Conservation (phyloP, 2,113 vertebrate species). For the Pogona vitticeps region DNA sequence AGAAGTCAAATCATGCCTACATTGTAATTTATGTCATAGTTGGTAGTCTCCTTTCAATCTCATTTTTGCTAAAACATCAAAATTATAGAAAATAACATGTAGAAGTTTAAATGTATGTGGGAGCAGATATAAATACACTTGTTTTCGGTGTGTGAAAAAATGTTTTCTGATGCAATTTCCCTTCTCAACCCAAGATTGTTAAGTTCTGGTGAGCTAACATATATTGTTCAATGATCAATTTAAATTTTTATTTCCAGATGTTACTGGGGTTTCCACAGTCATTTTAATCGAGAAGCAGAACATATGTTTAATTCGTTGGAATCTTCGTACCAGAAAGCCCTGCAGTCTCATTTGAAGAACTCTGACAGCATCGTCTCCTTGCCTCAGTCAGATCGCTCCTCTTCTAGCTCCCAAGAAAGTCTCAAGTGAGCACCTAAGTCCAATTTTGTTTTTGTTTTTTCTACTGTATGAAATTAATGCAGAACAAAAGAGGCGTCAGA, state of each 20-base stretch:
- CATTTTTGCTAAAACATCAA: background rate
- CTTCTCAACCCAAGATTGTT: background rate
- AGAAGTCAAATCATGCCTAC: background rate
- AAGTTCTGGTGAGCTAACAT: accelerated
- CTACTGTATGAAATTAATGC: background rate
- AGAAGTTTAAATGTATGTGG: no score
- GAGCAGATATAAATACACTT: background rate
- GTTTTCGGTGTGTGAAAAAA: background rate
- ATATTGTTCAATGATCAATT: background rate
- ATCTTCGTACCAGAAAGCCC: slow-evolving; percentile 95
- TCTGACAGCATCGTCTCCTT: slow-evolving; percentile 95
- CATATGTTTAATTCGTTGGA: slow-evolving; percentile 93
- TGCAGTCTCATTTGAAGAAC: slow-evolving; percentile 94
- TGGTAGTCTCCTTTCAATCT: background rate
- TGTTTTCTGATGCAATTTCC: background rate
- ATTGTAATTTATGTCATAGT: background rate
- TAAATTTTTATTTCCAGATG: slow-evolving; percentile 78
- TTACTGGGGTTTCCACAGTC: slow-evolving; percentile 97
- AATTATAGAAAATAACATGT: background rate
- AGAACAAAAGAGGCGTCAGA: background rate
- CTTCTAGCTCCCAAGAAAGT: slow-evolving; percentile 97
- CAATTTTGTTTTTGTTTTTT: background rate
- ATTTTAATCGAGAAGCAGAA: slow-evolving; percentile 95
- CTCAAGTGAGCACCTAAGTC: slow-evolving; percentile 87
- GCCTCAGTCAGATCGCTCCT: slow-evolving; percentile 95